phyloP scores from a whole-genome alignment of 2,888 invertebrate genomes.

The Panopea generosa region DNA sequence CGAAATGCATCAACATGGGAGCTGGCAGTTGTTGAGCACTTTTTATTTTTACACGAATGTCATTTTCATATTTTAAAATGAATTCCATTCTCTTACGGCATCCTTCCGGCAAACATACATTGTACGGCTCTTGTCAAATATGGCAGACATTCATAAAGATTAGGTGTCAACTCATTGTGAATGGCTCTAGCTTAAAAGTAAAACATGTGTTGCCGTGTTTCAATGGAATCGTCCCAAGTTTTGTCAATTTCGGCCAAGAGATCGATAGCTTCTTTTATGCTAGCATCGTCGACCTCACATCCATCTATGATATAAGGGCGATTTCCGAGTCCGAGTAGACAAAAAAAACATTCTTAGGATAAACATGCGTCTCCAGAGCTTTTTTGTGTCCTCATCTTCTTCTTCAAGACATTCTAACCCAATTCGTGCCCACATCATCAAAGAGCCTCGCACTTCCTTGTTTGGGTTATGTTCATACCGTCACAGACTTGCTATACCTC shows the following conservation, averaged over 20 bases:
- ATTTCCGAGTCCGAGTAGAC: slow-evolving; percentile 64
- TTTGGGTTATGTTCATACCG: slow-evolving; percentile 49
- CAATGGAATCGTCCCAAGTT: slow-evolving; percentile 47
- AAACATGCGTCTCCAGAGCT: slow-evolving; percentile 62
- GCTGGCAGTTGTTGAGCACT: too few species aligned
- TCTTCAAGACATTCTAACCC: slow-evolving; percentile 54
- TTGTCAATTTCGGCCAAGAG: slow-evolving; percentile 40
- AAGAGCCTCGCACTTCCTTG: slow-evolving; percentile 18
- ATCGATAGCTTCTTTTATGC: slow-evolving; percentile 32
- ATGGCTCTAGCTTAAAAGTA: slow-evolving; percentile 57
- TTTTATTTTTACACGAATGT: background rate
- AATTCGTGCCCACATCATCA: slow-evolving; percentile 53
- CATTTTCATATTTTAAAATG: slow-evolving; percentile 15
- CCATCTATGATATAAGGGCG: slow-evolving; percentile 48
- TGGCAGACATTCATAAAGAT: slow-evolving; percentile 4
- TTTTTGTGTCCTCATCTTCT: slow-evolving; percentile 48
- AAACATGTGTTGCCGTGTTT: slow-evolving; percentile 62
- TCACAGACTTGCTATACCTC: slow-evolving; percentile 63
- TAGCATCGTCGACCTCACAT: slow-evolving; percentile 18
- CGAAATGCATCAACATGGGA: too few species aligned
- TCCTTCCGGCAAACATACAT: slow-evolving; percentile 46
- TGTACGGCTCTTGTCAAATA: slow-evolving; percentile 29
- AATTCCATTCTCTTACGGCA: slow-evolving; percentile 52
- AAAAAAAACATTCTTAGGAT: slow-evolving; percentile 64
- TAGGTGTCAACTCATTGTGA: slow-evolving; percentile 17